A percentile compares a stretch with the other conserved stretches of the same genome.
Evolutionary conservation across 2,113 vertebrate genomes (phyloP).

Genomic region (Haemorhous mexicanus): DNA sequence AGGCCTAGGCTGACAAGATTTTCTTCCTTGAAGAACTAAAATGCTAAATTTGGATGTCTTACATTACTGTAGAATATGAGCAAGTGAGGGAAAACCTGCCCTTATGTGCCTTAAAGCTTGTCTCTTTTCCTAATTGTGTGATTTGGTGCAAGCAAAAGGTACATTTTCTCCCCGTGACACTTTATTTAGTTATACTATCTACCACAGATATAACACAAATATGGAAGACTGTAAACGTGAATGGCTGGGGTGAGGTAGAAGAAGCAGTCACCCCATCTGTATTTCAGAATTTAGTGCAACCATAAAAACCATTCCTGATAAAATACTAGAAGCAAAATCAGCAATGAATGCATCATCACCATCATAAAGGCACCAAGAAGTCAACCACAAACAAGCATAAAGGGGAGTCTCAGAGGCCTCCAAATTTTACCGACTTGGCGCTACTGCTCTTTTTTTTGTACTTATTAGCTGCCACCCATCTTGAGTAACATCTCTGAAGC

Average conservation of each 20-base stretch:
- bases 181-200: not conserved
- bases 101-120: not conserved
- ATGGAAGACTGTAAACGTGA: not conserved
- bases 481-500: conserved; percentile 47
- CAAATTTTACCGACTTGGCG: not conserved
- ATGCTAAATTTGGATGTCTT: not conserved
- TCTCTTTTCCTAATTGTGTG: not conserved
- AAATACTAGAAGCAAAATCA: conserved; percentile 10
- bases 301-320: conserved; percentile 18
- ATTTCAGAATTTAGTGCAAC: conserved; percentile 17
- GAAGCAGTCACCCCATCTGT: not conserved
- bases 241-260: not conserved
- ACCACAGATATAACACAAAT: not conserved
- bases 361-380: not conserved
- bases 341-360: not conserved
- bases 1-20: not conserved
- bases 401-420: not conserved
- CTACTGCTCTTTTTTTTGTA: conserved; percentile 4
- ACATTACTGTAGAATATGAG: not conserved
- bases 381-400: not conserved
- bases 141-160: not conserved
- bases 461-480: not conserved
- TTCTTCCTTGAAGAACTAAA: not conserved
- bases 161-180: not conserved
- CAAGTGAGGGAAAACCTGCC: not conserved